These are phyloP conservation scores for Platichthys stellatus DNA, from an alignment of 2,113 vertebrate species.

Conservation along the genomic window DNA sequence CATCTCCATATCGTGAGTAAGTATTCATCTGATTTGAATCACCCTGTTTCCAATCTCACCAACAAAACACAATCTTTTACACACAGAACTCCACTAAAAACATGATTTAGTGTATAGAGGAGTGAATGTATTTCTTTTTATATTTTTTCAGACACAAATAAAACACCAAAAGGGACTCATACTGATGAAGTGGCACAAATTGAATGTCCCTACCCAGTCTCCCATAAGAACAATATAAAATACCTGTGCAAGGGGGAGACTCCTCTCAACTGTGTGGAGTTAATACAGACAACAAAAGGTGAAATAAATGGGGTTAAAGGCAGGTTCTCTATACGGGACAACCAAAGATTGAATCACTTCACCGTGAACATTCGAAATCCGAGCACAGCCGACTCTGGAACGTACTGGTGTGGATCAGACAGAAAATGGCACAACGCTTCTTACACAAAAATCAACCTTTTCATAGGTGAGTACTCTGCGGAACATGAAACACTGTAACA, in stretches of 20 bases:
- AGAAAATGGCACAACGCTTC: not conserved
- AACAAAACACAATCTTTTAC: not conserved
- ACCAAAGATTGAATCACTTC: conserved; percentile 19
- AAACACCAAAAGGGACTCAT: rapidly evolving
- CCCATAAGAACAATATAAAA: not conserved
- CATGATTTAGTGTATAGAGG: not conserved
- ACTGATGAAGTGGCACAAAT: not conserved
- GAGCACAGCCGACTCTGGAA: conserved; percentile 54
- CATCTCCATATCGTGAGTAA: conserved; percentile 38
- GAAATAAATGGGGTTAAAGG: rapidly evolving
- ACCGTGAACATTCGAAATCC: conserved; percentile 34
- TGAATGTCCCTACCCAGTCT: not conserved
- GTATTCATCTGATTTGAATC: conserved; percentile 11
- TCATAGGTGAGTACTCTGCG: conserved; percentile 18
- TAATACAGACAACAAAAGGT: not conserved
- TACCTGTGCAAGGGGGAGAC: conserved; percentile 45
- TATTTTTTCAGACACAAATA: conserved; percentile 30
- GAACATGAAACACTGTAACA: not conserved
- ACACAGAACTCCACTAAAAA: not conserved
- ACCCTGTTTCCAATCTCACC: not conserved
- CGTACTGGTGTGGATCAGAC: conserved; percentile 58
- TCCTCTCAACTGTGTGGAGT: conserved; percentile 5
- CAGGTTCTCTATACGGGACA: conserved; percentile 40
- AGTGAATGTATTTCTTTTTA: not conserved
- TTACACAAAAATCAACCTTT: conserved; percentile 5